Conservation (phyloP, 2,113 vertebrate species). For the Pluvialis apricaria region DNA sequence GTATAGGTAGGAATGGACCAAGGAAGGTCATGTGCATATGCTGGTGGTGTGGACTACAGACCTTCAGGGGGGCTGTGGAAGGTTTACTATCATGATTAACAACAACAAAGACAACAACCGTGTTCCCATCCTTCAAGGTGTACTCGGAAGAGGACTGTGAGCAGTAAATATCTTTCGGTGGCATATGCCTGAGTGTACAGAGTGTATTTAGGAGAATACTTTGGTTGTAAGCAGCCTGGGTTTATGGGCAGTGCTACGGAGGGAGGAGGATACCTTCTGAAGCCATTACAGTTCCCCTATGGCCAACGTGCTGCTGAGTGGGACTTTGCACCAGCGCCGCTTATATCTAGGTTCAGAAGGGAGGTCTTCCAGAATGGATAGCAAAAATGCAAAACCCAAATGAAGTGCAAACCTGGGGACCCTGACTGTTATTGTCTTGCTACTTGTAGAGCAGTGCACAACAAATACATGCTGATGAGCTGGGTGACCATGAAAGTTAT, state of each 20-base stretch:
- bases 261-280: neutral
- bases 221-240: neutral
- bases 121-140: neutral
- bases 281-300: neutral
- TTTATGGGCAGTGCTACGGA: neutral
- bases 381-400: neutral
- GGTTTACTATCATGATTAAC: neutral
- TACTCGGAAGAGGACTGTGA: neutral
- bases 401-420: neutral
- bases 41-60: neutral
- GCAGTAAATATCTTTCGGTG: neutral
- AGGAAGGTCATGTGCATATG: too few species aligned
- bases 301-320: neutral
- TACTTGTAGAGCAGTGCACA: neutral
- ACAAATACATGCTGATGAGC: neutral
- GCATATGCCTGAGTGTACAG: neutral
- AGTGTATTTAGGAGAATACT: neutral
- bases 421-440: neutral
- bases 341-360: neutral
- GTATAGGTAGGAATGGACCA: neutral
- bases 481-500: neutral
- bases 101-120: neutral
- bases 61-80: neutral
- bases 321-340: neutral
- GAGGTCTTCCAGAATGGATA: neutral